Base-by-base conservation (phyloP, 2,888 invertebrate genomes). In the Campopleginae sp. region DNA sequence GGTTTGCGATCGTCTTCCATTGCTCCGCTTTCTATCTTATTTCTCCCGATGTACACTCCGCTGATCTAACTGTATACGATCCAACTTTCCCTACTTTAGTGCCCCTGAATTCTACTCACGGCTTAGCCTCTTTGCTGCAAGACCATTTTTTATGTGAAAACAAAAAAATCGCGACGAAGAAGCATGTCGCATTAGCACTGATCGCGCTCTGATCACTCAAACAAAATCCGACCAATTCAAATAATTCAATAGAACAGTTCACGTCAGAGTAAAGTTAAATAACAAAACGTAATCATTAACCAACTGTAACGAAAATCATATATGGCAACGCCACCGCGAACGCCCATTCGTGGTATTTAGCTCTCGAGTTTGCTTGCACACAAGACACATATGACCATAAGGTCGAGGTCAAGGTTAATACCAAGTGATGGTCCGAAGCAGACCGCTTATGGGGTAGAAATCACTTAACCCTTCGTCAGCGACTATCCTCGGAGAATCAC, bases 401-500 rank as follows among this genome's bases (percentile, higher is more conserved):
- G 63, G 51, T 44, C 42, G 48, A 79, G 85, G 78, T 85, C 85
- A 79, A 85, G 82, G 85, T 75, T 82, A 82, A 85, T 80, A 54
- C 79, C 72, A 14, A 17, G 82, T 81, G 75, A 79, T 74, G 86
- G 84, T 86, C 54, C 68, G 78, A 78, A 70, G 83, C 78, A 84
- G 83, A 48, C 80, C 88, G 88, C 87, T 90, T 90, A 90, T 90
- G 88, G 91, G 89, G 88, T 88, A 90, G 91, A 89, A 91, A 91
- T 91, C 91, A 90, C 90, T 91, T 91, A 90, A 90, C 89, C 90
- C 90, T 87, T 88, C 88, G 88, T 91, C 90, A 89, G 88, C 88
- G 86, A 66, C 61, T 61, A 79, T 86, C 71, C 81, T 79, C 88
- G 85, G 89, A 87, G 88, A 87, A 86, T 88, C 87, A 87, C 90